Evolutionary conservation across 2,888 invertebrate species (phyloP), one percentile per base, ranked within the genome.

Genomic region (Agrenia bidenticulata): DNA sequence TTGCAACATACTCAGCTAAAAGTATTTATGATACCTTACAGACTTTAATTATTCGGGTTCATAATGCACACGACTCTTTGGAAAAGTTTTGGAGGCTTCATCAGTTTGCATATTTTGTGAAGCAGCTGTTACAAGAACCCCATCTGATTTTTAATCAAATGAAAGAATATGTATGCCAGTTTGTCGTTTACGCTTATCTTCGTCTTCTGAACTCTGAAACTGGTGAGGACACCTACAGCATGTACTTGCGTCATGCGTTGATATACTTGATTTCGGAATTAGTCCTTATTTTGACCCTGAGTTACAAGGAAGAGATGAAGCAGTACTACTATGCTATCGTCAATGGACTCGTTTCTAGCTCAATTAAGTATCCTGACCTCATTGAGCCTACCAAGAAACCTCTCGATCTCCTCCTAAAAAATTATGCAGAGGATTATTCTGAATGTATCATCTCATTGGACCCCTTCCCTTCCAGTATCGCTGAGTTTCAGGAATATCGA

Each of bases 251-350:
- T 23, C 56, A 64, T n/a, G 54, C 51, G 0, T 58, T 65, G 26
- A 55, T 67, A 0, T 32, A 17, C 19, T 53, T 67, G 1, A 50
- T 72, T 7, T 55, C 54, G 1, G 37, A 67, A 21, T 39, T 67
- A 5, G 61, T 69, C 1, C 39, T 61, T n/a, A 57, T 27, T 2
- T 32, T 72, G 2, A 60, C 64, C 0, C 24, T 58, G 11, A 61
- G 60, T 1, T 66, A 63, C 51, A 77, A 80, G 0, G 73, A 77
- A 4, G 77, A 83, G 27, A 78, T 88, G 13, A 78, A 81, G 45
- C 79, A 81, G 55, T 81, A 84, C 32, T 78, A 87, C 1, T 80
- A 83, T 19, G 80, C 83, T 56, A 80, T 84, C n/a, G 79, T 87
- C 1, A 82, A 83, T 9, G 81, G 82, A 51, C 77, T 88, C 27